Conservation (phyloP, 2,888 invertebrate genomes). For the Cyclophora punctaria region DNA sequence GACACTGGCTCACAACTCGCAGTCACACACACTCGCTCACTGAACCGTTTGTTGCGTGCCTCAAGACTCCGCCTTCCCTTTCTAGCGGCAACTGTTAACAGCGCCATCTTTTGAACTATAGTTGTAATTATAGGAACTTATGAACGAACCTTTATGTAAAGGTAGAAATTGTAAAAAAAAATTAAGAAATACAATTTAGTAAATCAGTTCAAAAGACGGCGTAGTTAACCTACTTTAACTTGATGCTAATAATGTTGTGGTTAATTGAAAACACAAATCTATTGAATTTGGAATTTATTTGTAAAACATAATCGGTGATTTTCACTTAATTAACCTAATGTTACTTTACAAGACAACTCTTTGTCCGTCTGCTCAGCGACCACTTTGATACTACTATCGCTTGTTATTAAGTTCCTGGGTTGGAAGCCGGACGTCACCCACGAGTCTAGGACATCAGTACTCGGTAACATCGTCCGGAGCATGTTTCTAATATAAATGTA, state of each 20-base stretch:
- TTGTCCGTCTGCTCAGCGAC: conserved; percentile 57
- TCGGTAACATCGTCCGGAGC: conserved; percentile 58
- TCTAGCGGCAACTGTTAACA: conserved; percentile 29
- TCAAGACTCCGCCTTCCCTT: conserved; percentile 47
- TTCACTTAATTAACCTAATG: conserved; percentile 40
- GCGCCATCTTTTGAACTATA: conserved; percentile 37
- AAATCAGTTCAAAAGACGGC: no score
- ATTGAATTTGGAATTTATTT: conserved; percentile 17
- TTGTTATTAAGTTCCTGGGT: conserved; percentile 48
- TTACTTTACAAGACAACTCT: conserved; percentile 57
- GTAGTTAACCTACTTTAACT: no score
- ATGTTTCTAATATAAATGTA: conserved; percentile 64
- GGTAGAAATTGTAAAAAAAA: no score
- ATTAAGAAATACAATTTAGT: no score
- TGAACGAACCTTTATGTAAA: no score
- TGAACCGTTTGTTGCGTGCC: conserved; percentile 41
- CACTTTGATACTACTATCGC: conserved; percentile 51
- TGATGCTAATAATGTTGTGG: no score
- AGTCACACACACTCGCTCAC: conserved; percentile 2
- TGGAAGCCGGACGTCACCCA: conserved; percentile 56
- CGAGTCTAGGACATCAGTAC: conserved; percentile 57
- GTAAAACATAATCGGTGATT: conserved; percentile 21
- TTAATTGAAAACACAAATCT: conserved; percentile 12
- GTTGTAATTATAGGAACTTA: not conserved
- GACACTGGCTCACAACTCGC: conserved; percentile 43